A percentile compares a stretch with the other conserved stretches of the same genome.
Evolutionary conservation across 92 coral and sea anemone species (phyloP).

Genomic region (Muricea muricata): DNA sequence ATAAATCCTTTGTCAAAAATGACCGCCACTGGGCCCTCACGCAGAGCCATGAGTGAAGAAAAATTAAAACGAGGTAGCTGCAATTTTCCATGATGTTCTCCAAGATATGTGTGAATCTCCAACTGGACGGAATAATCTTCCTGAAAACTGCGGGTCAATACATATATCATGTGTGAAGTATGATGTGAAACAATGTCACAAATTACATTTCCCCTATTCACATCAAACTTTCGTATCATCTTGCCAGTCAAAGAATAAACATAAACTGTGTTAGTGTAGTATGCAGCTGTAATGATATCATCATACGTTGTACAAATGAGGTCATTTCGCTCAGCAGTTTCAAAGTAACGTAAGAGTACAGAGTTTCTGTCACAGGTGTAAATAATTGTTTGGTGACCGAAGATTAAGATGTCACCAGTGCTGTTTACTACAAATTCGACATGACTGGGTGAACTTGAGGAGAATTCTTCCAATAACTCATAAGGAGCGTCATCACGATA

Average conservation of each 20-base stretch:
- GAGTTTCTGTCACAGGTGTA: not conserved
- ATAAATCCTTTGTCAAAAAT: not conserved
- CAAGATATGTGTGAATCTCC: conserved; percentile 8
- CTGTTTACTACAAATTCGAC: not conserved
- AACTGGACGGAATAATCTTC: not conserved
- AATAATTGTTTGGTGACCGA: not conserved
- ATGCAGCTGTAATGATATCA: not conserved
- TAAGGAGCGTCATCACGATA: not conserved
- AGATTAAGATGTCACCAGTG: not conserved
- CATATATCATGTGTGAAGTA: not conserved
- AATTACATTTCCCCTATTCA: not conserved
- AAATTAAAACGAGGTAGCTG: not conserved
- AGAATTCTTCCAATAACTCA: not conserved
- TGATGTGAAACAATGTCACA: not conserved
- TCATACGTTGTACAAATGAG: not conserved
- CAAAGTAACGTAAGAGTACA: not conserved
- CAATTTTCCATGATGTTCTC: not conserved
- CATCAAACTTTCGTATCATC: not conserved
- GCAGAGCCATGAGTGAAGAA: not conserved
- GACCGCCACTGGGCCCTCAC: conserved; percentile 18
- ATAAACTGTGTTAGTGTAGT: not conserved
- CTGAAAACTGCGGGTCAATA: not conserved
- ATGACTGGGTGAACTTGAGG: not conserved
- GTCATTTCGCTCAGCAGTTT: not conserved
- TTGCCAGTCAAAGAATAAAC: not conserved